Base-by-base conservation (phyloP, 2,113 vertebrate species). In the Silurus asotus region DNA sequence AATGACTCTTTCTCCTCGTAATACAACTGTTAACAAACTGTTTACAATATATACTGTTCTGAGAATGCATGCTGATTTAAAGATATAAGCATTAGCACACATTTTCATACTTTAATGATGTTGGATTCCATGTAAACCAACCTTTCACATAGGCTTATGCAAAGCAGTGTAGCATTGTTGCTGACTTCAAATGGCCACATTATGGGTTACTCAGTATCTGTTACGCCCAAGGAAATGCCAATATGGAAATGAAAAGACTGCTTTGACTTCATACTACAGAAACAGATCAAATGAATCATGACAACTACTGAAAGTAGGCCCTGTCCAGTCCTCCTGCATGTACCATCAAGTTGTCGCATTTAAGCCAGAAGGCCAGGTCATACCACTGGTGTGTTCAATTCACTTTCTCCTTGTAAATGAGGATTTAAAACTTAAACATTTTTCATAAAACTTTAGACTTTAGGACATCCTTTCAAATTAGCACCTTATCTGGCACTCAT, bases 141-240 rank as follows among this genome's bases (percentile, higher is more conserved):
- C 6, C 51, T 19, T 70, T 58, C 10, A 61, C 10, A 61, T 7
- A 14, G 37, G 45, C 51, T 86, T 86, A 72, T 81, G 77, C 53
- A 86, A 86, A 86, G 55, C 64, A 70, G 55, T 70, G 53, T 37
- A 80, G 8, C 64, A 80, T 59, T 65, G 37, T 25, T 8, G 28
- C 48, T 55, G 83, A 45, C 14, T 80, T 51, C 14, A 55, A 78
- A 56, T 65, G n/a, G 5, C 51, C 19, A 23, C 49, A 53, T 77
- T 49, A 45, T 58, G 51, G 61, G 4, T 78, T 77, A 65, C 59
- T 37, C 9, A 77, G 61, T 78, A 67, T 23, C 51, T 8, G 17
- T 64, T 64, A 67, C 58, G 53, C 19, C 51, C 51, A 77, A 48
- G 58, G 48, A 84, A 77, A 77, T 55, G 59, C 7, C n/a, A 78